phyloP scores from a whole-genome alignment of 2,888 invertebrate genomes.

The Salpingus planirostris region DNA sequence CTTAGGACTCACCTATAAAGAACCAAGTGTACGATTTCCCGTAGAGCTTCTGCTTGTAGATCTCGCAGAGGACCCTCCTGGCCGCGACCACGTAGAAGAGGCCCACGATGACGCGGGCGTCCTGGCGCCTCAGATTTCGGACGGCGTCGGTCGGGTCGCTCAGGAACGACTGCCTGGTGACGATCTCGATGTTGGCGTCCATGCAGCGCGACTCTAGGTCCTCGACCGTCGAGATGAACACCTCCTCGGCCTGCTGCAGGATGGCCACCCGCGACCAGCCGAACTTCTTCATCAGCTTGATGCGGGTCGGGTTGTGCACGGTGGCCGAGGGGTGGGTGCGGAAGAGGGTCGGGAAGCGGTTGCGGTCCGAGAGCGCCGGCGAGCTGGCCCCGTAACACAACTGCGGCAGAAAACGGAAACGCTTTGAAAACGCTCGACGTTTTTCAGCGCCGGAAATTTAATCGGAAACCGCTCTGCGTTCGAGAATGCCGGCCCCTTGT shows the following conservation, averaged over 20 bases:
- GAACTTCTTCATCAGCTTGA: conserved; percentile 93
- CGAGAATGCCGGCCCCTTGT: too few species aligned
- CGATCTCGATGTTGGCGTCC: conserved; percentile 87
- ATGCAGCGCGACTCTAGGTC: conserved; percentile 92
- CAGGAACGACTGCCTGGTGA: conserved; percentile 92
- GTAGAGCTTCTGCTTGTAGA: conserved; percentile 87
- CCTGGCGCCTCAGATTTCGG: conserved; percentile 86
- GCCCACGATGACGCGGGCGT: conserved; percentile 96
- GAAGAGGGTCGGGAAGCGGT: conserved; percentile 95
- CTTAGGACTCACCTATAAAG: conserved; percentile 83
- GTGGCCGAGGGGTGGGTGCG: conserved; percentile 99
- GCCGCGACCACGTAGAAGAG: conserved; percentile 98
- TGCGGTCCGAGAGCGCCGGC: conserved; percentile 93
- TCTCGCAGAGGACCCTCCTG: conserved; percentile 90
- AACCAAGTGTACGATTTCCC: conserved; percentile 98
- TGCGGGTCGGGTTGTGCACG: conserved; percentile 95
- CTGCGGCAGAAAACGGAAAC: too few species aligned
- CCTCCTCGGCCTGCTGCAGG: conserved; percentile 96
- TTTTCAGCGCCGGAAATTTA: too few species aligned
- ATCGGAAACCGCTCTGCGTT: too few species aligned
- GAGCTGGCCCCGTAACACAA: conserved; percentile 98
- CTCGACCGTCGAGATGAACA: conserved; percentile 80
- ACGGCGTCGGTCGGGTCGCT: conserved; percentile 97
- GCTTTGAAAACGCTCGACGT: too few species aligned
- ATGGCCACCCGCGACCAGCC: conserved; percentile 97